Evolutionary conservation across 2,113 vertebrate species (phyloP).

Genomic region (Conger conger): DNA sequence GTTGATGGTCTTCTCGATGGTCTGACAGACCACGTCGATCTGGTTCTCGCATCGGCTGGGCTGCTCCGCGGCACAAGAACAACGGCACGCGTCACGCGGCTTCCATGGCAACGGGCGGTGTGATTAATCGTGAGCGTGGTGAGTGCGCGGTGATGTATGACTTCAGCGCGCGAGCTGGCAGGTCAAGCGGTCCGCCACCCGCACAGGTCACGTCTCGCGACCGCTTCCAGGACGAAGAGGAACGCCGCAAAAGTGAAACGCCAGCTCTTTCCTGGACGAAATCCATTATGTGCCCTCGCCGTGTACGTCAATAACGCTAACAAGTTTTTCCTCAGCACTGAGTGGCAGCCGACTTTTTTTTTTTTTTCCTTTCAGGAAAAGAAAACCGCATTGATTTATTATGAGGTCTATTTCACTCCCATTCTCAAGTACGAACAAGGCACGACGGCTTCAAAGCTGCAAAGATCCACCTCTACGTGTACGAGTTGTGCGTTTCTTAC

Average conservation of each 20-base stretch:
- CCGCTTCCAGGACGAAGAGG: background rate
- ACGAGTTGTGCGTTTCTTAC: background rate
- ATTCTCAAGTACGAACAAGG: too few species aligned
- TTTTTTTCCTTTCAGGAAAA: too few species aligned
- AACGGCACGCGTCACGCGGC: conserved; percentile 15
- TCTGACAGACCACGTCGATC: conserved; percentile 72
- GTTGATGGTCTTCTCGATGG: conserved; percentile 77
- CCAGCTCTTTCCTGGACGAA: background rate
- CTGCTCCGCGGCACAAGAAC: conserved; percentile 40
- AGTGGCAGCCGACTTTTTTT: too few species aligned
- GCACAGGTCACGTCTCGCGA: background rate
- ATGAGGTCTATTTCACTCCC: too few species aligned
- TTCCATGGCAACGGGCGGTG: background rate
- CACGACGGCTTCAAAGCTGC: too few species aligned
- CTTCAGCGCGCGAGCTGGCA: background rate
- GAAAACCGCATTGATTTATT: too few species aligned
- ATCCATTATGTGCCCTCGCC: too few species aligned
- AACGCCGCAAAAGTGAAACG: background rate
- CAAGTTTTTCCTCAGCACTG: too few species aligned
- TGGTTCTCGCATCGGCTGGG: conserved; percentile 74
- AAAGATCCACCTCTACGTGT: background rate
- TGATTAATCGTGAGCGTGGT: background rate
- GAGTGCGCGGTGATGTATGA: background rate
- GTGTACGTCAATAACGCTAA: background rate
- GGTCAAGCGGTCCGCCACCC: background rate